Percentiles rank a stretch among this genome's conserved stretches.
Conservation (phyloP, 2,888 invertebrate species). For the Lamproptera curius region DNA sequence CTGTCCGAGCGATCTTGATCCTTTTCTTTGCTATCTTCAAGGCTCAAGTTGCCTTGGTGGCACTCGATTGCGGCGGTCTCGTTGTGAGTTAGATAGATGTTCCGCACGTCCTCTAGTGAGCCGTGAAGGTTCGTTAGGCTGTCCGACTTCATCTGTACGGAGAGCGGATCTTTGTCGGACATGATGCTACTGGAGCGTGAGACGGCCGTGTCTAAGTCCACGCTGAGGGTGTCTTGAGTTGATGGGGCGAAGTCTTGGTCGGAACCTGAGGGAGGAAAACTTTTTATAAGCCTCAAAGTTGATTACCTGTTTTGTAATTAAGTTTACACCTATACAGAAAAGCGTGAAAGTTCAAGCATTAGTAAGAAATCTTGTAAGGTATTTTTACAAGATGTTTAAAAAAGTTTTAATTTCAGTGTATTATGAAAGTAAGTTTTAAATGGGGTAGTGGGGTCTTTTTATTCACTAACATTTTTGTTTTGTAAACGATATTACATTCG, state of each 20-base stretch:
- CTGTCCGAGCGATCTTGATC: conserved; percentile 61
- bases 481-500: too few relatives aligned
- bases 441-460: too few relatives aligned
- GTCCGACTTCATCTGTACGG: conserved; percentile 66
- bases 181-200: conserved; percentile 64
- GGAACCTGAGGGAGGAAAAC: too few relatives aligned
- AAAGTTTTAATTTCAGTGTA: too few relatives aligned
- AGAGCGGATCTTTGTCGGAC: conserved; percentile 63
- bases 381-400: too few relatives aligned
- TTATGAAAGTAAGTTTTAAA: too few relatives aligned
- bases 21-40: conserved; percentile 50
- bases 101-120: conserved; percentile 80
- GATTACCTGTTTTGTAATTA: too few relatives aligned
- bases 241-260: conserved; percentile 47
- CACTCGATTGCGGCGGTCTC: conserved; percentile 61
- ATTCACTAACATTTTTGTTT: too few relatives aligned
- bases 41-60: conserved; percentile 56
- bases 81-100: conserved; percentile 67
- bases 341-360: too few relatives aligned
- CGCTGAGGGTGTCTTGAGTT: conserved; percentile 49
- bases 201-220: conserved; percentile 57
- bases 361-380: too few relatives aligned
- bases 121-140: conserved; percentile 83
- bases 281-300: too few relatives aligned
- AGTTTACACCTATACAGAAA: too few relatives aligned